phyloP scores from a whole-genome alignment of 2,113 vertebrate species.

The Archocentrus centrarchus region DNA sequence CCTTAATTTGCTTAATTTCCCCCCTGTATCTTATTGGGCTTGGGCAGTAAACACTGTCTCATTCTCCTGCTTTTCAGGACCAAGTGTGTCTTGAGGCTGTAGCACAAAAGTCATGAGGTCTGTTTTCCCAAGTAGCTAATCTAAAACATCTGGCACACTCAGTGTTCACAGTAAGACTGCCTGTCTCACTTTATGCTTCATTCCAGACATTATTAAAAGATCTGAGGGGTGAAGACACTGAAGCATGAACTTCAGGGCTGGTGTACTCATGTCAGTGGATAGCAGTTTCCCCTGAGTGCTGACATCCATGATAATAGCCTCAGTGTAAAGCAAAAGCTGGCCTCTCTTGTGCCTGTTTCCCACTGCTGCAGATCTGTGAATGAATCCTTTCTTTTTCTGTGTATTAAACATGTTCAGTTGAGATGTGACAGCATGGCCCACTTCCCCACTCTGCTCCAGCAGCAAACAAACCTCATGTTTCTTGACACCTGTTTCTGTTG shows the following conservation, averaged over 20 bases:
- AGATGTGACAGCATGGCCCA: neutral
- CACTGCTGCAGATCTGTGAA: conserved; percentile 36
- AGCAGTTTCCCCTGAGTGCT: conserved; percentile 28
- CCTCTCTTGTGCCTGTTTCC: conserved; percentile 22
- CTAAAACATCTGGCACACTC: conserved; percentile 1
- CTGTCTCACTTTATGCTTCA: conserved; percentile 1
- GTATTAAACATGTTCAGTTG: conserved; percentile 25
- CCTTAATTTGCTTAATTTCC: neutral
- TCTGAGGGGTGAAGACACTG: conserved; percentile 9
- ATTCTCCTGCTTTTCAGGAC: neutral
- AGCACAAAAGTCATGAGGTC: neutral
- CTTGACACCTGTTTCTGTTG: conserved; percentile 53
- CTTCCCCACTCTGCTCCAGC: conserved; percentile 8
- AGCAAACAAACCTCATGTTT: conserved; percentile 49
- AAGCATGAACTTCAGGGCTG: conserved; percentile 2
- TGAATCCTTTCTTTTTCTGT: conserved; percentile 34
- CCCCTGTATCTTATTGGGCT: neutral
- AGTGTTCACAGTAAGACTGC: neutral
- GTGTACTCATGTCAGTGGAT: conserved; percentile 23
- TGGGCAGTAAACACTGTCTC: neutral
- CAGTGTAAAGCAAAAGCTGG: conserved; percentile 42
- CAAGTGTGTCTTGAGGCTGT: neutral
- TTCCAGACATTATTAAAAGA: conserved; percentile 46
- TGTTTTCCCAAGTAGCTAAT: neutral
- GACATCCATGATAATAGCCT: conserved; percentile 42